Base-by-base conservation (phyloP, 53 echinoderm and acorn worm species). In the Holothuria leucospilota region DNA sequence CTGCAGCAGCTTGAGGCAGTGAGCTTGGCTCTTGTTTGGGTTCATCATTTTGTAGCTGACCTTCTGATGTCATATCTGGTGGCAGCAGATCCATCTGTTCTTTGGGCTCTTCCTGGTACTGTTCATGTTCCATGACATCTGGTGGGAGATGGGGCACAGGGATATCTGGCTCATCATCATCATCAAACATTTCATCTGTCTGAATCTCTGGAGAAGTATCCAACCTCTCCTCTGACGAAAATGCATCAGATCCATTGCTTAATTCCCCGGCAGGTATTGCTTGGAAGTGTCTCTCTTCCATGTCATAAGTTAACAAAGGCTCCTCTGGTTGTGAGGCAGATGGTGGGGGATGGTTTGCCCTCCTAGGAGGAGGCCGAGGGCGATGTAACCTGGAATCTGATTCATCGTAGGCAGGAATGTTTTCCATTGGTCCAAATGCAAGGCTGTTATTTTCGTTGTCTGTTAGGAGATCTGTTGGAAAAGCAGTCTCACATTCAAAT, bases 1-100 rank as follows among this genome's bases (percentile, higher is more conserved):
- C 89, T 0, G 94, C 93, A 20, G 96, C 96, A 51, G 90, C 89
- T 20, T 91, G 90, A 9, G 91, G 88, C 34, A 94, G 79, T 0
- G 73, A 71, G 7, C 71, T 69, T 0, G 85, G 59, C 8, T 52
- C 64, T 42, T 63, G 68, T 20, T 28, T 41, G 6, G 87, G 64
- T 59, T 72, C 61, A 30, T 72, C 62, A 42, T 25, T 20, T 39
- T 38, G 5, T 5, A 62, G 60, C 21, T 24, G 30, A 58, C 41
- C 24, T 70, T 4, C 77, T 71, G 46, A 4, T 8, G n/a, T 39
- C 39, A 18, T 16, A 1, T 56, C 56, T 16, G 56, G 53, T 11
- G n/a, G 20, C 12, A 14, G 21, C 26, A 24, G 78, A 51, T 51
- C 13, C 21, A 28, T 78, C n/a, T 52, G 53, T 21, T 59, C 26